Percentiles rank a stretch among this genome's conserved stretches.
phyloP scores from a whole-genome alignment of 2,113 vertebrate genomes.

The Megaleporinus macrocephalus region DNA sequence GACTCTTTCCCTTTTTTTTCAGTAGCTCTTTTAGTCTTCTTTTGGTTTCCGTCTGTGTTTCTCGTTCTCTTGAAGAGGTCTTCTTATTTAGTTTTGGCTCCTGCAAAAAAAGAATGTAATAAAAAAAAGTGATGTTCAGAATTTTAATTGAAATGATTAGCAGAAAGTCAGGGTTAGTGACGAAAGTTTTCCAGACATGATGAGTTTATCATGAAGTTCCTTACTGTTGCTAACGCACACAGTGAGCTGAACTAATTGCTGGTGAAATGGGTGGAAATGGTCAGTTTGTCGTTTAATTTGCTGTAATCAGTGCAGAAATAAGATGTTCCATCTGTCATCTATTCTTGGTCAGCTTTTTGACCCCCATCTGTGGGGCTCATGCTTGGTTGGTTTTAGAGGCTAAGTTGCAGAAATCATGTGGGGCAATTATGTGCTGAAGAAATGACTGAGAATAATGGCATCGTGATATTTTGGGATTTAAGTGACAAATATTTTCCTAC shows the following conservation, averaged over 20 bases:
- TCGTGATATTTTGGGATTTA: not conserved
- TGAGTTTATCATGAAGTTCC: not conserved
- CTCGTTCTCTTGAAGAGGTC: too few species aligned
- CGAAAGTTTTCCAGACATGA: not conserved
- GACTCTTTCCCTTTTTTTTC: too few species aligned
- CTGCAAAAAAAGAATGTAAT: too few species aligned
- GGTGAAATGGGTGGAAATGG: not conserved
- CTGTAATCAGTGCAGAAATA: not conserved
- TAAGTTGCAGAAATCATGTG: not conserved
- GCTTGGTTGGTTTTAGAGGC: not conserved
- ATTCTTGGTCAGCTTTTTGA: not conserved
- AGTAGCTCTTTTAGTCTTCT: too few species aligned
- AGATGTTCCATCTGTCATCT: not conserved
- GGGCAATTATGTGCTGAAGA: not conserved
- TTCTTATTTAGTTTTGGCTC: too few species aligned
- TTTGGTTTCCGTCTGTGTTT: too few species aligned
- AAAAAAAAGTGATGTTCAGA: too few species aligned
- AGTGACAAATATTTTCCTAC: too few species aligned
- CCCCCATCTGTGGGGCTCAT: not conserved
- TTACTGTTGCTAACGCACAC: not conserved
- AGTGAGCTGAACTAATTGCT: not conserved
- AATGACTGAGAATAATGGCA: not conserved
- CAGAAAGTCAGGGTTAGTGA: not conserved
- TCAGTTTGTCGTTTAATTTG: not conserved
- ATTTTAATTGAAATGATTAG: too few species aligned